phyloP scores from a whole-genome alignment of 2,888 invertebrate genomes.

The Dryobota labecula region DNA sequence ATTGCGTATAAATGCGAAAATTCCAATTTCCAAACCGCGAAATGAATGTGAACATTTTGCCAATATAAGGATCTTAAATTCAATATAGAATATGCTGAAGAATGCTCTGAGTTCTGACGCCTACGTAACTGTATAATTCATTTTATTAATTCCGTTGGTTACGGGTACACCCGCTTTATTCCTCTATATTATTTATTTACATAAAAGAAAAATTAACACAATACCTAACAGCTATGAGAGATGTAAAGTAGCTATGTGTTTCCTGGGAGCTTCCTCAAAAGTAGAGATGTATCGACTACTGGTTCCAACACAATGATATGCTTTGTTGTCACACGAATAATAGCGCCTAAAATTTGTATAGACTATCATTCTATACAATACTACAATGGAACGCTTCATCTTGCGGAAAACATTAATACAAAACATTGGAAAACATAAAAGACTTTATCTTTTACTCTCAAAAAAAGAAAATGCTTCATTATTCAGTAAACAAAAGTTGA shows the following conservation, averaged over 20 bases:
- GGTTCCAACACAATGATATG: slow-evolving; percentile 75
- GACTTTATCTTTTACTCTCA: slow-evolving; percentile 36
- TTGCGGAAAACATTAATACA: slow-evolving; percentile 70
- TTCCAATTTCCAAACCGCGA: slow-evolving; percentile 34
- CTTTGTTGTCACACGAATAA: slow-evolving; percentile 83
- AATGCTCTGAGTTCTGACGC: slow-evolving; percentile 15
- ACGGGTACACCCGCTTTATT: background rate
- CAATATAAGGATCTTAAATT: slow-evolving; percentile 29
- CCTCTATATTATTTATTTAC: background rate
- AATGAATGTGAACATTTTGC: slow-evolving; percentile 41
- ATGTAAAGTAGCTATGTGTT: slow-evolving; percentile 35
- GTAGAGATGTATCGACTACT: slow-evolving; percentile 60
- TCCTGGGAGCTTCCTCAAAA: slow-evolving; percentile 35
- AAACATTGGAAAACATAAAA: slow-evolving; percentile 58
- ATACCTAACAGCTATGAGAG: slow-evolving; percentile 13
- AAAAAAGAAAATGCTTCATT: slow-evolving; percentile 54
- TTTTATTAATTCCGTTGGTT: slow-evolving; percentile 15
- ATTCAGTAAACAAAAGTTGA: slow-evolving; percentile 37
- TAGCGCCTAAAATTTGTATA: slow-evolving; percentile 76
- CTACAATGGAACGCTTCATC: slow-evolving; percentile 75
- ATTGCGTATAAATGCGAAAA: slow-evolving; percentile 30
- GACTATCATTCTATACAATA: slow-evolving; percentile 75
- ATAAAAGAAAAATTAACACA: slow-evolving; percentile 4
- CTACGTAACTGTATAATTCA: slow-evolving; percentile 10
- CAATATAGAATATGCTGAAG: slow-evolving; percentile 27